These are phyloP conservation scores for Lathamus discolor DNA, from an alignment of 2,113 vertebrate species.

Conservation along the genomic window DNA sequence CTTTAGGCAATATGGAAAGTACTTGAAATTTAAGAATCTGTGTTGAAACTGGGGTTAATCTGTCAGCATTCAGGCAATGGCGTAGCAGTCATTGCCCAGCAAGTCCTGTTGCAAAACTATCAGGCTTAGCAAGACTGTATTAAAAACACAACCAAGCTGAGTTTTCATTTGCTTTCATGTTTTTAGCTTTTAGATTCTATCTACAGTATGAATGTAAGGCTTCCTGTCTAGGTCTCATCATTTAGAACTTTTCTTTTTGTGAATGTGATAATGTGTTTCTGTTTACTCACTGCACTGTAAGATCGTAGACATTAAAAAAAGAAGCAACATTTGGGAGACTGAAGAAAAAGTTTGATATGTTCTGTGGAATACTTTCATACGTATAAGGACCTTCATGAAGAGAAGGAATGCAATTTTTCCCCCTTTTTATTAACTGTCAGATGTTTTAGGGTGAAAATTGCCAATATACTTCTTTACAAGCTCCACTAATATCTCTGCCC, in stretches of 20 bases:
- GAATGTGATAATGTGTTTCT: not conserved
- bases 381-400: not conserved
- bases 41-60: not conserved
- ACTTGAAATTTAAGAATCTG: not conserved
- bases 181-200: not conserved
- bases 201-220: not conserved
- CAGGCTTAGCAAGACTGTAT: not conserved
- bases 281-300: not conserved
- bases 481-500: not conserved
- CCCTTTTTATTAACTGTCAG: not conserved
- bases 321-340: not conserved
- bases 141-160: not conserved
- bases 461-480: not conserved
- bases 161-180: not conserved
- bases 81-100: not conserved
- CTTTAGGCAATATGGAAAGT: not conserved
- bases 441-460: not conserved
- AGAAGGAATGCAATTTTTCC: not conserved
- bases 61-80: not conserved
- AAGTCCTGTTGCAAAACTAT: not conserved
- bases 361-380: not conserved
- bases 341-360: not conserved
- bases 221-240: not conserved
- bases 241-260: not conserved
- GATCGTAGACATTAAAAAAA: not conserved